Evolutionary conservation across 2,797 vertebrate genomes (phyloP), one percentile per base, ranked within the genome.

Genomic region (Lagocephalus sceleratus): DNA sequence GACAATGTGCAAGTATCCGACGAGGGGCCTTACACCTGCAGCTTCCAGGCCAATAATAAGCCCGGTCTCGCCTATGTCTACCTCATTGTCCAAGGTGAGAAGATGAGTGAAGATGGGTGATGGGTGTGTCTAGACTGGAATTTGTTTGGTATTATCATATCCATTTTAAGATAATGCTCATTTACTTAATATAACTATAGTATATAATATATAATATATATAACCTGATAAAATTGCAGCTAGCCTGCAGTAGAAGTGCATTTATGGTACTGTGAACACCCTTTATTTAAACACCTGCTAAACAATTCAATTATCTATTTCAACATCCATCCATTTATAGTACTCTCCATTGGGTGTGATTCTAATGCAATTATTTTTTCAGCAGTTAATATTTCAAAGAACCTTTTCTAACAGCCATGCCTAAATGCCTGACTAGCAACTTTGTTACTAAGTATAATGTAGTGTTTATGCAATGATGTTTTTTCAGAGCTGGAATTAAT

Each of bases 21-120:
- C 0, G 94, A 96, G 75, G 94, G 94, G 20, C 91, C 92, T 12
- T 96, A 96, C 79, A 94, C 92, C 15, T 96, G 94, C 87, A 94
- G 92, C 68, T 94, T 94, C 85, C 94, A 96, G 89, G 94, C 94
- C 44, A 91, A 91, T 44, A 93, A 92, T 86, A 90, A 92, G 85
- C 93, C 94, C 0, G 92, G 92, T 57, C 93, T 93, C 38, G 83
- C 92, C 46, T 90, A 93, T 51, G 92, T 94, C 87, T 95, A 94
- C 91, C 94, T 96, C 90, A 94, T 95, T 5, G 93, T 96, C 40
- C 94, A 96, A 58, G 94, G 94, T 95, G 73, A 82, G 78, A 44
- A 21, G 32, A 20, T 14, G 11, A 29, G 9, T 29, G 9, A 35
- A 4, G 32, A 14, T 35, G 32, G 11, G 9, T 35, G 10, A 35